A percentile compares a stretch with the other conserved stretches of the same genome.
Conservation (phyloP, 37 sponge, comb jelly and placozoan species). For the Hormiphora californensis region DNA sequence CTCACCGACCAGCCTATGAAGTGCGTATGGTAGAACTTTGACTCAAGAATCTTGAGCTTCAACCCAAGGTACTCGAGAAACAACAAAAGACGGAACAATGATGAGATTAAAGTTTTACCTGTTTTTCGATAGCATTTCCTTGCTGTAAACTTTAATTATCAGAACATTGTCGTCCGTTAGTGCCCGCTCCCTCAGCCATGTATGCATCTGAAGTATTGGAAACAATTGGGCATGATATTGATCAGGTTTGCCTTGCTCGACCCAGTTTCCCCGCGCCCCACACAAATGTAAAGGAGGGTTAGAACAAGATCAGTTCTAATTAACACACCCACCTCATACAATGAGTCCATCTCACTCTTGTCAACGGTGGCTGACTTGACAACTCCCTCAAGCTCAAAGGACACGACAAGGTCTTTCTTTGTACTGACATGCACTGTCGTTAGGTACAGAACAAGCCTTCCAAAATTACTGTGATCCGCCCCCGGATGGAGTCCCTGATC, state of each 20-base stretch:
- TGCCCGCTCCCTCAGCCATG: background rate
- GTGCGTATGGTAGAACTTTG: background rate
- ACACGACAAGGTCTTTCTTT: background rate
- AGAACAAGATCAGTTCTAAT: too few relatives aligned
- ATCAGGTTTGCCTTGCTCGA: too few relatives aligned
- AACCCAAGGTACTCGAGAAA: too few relatives aligned
- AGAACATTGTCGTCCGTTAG: conserved; percentile 5
- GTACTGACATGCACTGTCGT: background rate
- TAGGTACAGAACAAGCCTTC: background rate
- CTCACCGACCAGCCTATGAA: background rate
- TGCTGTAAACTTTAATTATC: background rate
- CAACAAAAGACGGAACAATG: too few relatives aligned
- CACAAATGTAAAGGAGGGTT: too few relatives aligned
- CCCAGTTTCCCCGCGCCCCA: too few relatives aligned
- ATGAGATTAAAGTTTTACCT: background rate
- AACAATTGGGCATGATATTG: too few relatives aligned
- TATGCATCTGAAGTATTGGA: background rate
- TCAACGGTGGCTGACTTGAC: background rate
- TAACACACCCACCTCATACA: conserved; percentile 4
- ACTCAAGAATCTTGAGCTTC: background rate
- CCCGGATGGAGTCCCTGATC: too few relatives aligned
- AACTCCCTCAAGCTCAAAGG: conserved; percentile 16
- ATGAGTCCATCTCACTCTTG: background rate
- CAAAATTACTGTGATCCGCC: too few relatives aligned
- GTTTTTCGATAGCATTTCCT: background rate